Conservation (phyloP, 1,140 invertebrate genomes). For the Caenorhabditis latens region DNA sequence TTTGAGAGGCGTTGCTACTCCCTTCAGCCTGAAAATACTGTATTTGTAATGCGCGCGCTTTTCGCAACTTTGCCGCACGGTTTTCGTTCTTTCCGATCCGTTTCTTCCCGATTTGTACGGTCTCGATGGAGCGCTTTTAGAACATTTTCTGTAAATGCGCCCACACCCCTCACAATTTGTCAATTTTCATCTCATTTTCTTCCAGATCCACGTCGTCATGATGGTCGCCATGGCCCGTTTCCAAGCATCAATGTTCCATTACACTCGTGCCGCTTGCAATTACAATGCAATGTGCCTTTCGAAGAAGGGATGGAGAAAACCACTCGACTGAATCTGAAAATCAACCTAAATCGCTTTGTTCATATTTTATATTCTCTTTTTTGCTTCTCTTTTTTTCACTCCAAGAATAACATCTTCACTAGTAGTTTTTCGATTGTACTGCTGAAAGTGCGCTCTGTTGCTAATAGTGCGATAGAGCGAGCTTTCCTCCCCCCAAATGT, state of each 20-base stretch:
- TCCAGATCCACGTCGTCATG: constrained; percentile 45
- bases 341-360: not conserved
- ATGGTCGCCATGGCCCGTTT: constrained; percentile 41
- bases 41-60: no score
- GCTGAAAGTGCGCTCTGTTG: not conserved
- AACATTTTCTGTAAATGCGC: no score
- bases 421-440: not conserved
- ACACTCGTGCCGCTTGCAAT: constrained; percentile 37
- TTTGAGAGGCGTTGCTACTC: no score
- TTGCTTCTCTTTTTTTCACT: not conserved
- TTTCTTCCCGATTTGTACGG: no score
- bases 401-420: not conserved
- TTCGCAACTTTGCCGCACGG: no score
- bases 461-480: constrained; percentile 1
- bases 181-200: no score
- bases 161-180: no score
- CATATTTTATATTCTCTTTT: not conserved
- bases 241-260: constrained; percentile 49
- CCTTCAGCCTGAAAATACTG: no score
- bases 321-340: not conserved
- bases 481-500: not conserved
- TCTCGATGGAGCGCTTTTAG: no score
- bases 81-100: no score
- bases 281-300: constrained; percentile 48
- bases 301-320: constrained; percentile 40